phyloP scores from a whole-genome alignment of 2,888 invertebrate species.

The Pristionchus entomophagus region DNA sequence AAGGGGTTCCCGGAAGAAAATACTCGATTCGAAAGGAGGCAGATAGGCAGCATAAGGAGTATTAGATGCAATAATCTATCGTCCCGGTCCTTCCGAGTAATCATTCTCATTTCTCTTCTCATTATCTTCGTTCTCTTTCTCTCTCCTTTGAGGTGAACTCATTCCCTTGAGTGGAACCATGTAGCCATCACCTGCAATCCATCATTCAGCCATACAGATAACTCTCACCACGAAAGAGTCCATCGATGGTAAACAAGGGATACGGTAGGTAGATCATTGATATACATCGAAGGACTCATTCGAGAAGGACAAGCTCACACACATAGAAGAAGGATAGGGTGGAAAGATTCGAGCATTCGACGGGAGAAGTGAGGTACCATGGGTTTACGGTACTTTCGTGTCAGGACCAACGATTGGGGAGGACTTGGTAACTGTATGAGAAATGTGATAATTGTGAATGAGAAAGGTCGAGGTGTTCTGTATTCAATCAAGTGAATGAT shows the following conservation, averaged over 20 bases:
- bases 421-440: conserved; percentile 32
- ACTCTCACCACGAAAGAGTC: conserved; percentile 24
- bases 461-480: conserved; percentile 7
- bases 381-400: neutral
- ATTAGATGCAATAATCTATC: neutral
- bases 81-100: conserved; percentile 27
- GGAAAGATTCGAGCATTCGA: conserved; percentile 27
- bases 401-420: neutral
- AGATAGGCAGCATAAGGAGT: neutral
- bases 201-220: neutral
- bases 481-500: conserved; percentile 31
- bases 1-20: neutral
- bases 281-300: neutral
- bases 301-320: conserved; percentile 1
- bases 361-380: neutral
- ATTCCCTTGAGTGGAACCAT: conserved; percentile 37
- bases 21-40: conserved; percentile 28
- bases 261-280: neutral
- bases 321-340: conserved; percentile 5
- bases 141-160: conserved; percentile 33
- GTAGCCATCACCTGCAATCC: conserved; percentile 24
- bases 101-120: conserved; percentile 42
- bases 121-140: conserved; percentile 44
- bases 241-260: neutral
- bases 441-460: conserved; percentile 14